Conservation (phyloP, 2,113 vertebrate species). For the Zonotrichia leucophrys region DNA sequence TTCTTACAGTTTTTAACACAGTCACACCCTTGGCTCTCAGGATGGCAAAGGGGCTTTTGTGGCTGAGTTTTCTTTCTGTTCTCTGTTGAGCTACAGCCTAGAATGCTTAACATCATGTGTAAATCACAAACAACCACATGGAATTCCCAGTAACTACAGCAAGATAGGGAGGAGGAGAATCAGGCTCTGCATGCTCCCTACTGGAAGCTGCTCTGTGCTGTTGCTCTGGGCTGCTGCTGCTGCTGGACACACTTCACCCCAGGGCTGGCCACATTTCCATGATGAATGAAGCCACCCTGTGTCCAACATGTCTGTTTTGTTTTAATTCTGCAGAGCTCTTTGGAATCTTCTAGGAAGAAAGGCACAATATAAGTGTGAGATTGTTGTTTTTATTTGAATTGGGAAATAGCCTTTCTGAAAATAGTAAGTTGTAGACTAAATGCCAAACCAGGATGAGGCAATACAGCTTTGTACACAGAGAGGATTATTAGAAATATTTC, state of each 20-base stretch:
- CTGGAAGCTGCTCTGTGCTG: not conserved
- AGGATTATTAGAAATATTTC: slow-evolving; percentile 71
- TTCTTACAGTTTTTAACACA: not conserved
- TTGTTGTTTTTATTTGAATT: slow-evolving; percentile 58
- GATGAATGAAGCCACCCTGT: slow-evolving; percentile 42
- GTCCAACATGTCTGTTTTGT: slow-evolving; percentile 31
- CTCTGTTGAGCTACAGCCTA: not conserved
- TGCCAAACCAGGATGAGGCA: slow-evolving; percentile 64
- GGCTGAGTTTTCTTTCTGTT: not conserved
- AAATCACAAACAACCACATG: not conserved
- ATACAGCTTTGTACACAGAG: slow-evolving; percentile 61
- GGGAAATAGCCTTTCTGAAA: slow-evolving; percentile 63
- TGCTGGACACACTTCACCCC: not conserved
- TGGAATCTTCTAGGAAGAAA: slow-evolving; percentile 37
- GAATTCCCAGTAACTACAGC: not conserved
- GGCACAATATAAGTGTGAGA: slow-evolving; percentile 24
- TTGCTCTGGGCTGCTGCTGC: not conserved
- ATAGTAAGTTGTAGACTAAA: slow-evolving; percentile 65
- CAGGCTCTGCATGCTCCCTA: not conserved
- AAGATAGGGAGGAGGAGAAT: not conserved
- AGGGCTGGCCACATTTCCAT: not conserved
- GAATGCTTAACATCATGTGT: not conserved
- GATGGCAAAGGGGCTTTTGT: not conserved
- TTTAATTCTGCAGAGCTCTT: slow-evolving; percentile 50
- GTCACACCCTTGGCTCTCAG: not conserved